Percentiles rank a stretch among this genome's conserved stretches.
Evolutionary conservation across 2,797 vertebrate genomes (phyloP).

Genomic region (Siniperca obscura): DNA sequence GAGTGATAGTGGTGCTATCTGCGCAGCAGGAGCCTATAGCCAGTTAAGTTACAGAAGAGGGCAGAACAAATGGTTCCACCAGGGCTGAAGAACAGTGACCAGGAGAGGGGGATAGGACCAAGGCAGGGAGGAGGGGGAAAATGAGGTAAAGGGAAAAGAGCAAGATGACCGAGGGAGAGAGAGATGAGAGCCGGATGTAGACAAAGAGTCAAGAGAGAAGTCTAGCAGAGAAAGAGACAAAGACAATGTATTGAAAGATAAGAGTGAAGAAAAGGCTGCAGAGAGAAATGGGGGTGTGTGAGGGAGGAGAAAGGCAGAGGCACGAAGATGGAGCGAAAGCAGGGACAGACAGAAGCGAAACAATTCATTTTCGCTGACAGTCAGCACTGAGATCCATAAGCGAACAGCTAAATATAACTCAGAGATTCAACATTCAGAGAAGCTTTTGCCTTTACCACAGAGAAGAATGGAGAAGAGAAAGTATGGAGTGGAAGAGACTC

Average conservation of each 20-base stretch:
- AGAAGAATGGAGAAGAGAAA: conserved; percentile 63
- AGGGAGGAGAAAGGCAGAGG: conserved; percentile 63
- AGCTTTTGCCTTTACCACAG: conserved; percentile 56
- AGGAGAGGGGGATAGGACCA: conserved; percentile 40
- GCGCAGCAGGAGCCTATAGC: conserved; percentile 73
- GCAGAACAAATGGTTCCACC: conserved; percentile 79
- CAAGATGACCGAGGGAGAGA: conserved; percentile 46
- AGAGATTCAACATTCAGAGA: conserved; percentile 76
- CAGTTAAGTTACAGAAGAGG: conserved; percentile 76
- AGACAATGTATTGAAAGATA: conserved; percentile 70
- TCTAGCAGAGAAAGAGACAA: conserved; percentile 51
- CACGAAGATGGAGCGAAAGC: conserved; percentile 75
- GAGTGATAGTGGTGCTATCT: conserved; percentile 80
- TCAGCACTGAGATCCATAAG: conserved; percentile 83
- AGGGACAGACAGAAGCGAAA: conserved; percentile 79
- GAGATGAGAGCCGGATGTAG: conserved; percentile 67
- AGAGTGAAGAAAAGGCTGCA: conserved; percentile 66
- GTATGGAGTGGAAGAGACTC: conserved; percentile 51
- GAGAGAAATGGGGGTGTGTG: conserved; percentile 67
- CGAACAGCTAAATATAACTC: conserved; percentile 83
- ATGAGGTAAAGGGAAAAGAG: conserved; percentile 58
- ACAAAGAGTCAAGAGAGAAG: conserved; percentile 49
- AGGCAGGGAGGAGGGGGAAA: conserved; percentile 49
- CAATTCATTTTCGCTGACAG: conserved; percentile 84
- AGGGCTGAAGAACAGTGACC: conserved; percentile 57